These are phyloP conservation scores for Rhyacophila brunnea DNA, from an alignment of 1,140 invertebrate genomes.

Conservation along the genomic window DNA sequence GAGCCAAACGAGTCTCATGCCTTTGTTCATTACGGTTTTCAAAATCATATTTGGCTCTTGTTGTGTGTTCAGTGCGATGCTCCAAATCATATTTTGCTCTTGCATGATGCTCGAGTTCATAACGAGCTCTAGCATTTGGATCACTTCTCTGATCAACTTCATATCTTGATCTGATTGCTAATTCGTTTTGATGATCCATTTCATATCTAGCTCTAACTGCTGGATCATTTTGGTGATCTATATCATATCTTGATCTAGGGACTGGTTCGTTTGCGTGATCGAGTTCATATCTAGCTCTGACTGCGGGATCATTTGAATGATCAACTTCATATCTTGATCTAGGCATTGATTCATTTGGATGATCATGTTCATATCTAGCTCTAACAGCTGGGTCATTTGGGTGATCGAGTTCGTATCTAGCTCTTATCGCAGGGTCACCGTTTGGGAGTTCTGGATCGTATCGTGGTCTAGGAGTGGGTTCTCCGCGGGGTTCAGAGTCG, in stretches of 20 bases:
- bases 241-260: no score
- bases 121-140: neutral
- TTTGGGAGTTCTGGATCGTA: neutral
- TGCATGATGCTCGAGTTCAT: neutral
- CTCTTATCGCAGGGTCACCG: no score
- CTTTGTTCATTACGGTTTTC: neutral
- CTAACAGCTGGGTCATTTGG: neutral
- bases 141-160: no score
- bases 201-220: no score
- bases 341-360: no score
- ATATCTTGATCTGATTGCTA: neutral
- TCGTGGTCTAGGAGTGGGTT: neutral
- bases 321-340: neutral
- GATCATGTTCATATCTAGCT: no score
- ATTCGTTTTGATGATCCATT: neutral
- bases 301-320: neutral
- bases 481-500: neutral
- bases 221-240: no score
- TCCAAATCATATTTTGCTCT: neutral
- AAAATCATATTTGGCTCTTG: neutral
- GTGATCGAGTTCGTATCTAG: constrained; percentile 8
- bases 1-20: constrained; percentile 30
- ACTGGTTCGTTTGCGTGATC: neutral
- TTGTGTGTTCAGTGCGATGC: neutral
- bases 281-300: no score